A percentile compares a stretch with the other conserved stretches of the same genome.
Conservation (phyloP, 2,888 invertebrate species). For the Dilophus febrilis region DNA sequence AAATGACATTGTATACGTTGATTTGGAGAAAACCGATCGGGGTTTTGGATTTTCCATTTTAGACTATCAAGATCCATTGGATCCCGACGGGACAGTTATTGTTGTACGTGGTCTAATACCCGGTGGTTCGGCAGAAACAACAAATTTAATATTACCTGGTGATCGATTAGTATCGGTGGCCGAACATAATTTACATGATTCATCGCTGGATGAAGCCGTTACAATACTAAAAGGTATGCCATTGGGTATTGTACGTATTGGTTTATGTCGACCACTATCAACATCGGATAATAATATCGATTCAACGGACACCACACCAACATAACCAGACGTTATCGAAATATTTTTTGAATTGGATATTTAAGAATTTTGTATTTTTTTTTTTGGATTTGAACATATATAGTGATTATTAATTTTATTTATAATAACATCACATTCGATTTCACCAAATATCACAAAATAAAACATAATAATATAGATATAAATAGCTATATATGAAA, state of each 20-base stretch:
- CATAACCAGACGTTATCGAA: constrained; percentile 19
- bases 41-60: constrained; percentile 97
- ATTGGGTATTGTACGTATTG: constrained; percentile 74
- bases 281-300: constrained; percentile 30
- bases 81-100: constrained; percentile 88
- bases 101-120: constrained; percentile 94
- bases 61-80: constrained; percentile 94
- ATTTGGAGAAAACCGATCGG: constrained; percentile 82
- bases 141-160: constrained; percentile 88
- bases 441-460: too few relatives aligned
- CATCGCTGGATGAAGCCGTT: constrained; percentile 87
- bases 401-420: background rate
- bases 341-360: constrained; percentile 9
- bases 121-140: constrained; percentile 91
- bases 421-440: too few relatives aligned
- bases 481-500: too few relatives aligned
- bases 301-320: constrained; percentile 27
- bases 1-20: constrained; percentile 78
- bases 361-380: constrained; percentile 1
- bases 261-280: constrained; percentile 64
- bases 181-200: constrained; percentile 75
- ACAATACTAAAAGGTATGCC: constrained; percentile 89
- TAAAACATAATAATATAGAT: too few relatives aligned
- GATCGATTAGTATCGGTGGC: constrained; percentile 88
- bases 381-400: constrained; percentile 1